These are phyloP conservation scores for Carcina quercana DNA, from an alignment of 2,888 invertebrate species.

Conservation along the genomic window DNA sequence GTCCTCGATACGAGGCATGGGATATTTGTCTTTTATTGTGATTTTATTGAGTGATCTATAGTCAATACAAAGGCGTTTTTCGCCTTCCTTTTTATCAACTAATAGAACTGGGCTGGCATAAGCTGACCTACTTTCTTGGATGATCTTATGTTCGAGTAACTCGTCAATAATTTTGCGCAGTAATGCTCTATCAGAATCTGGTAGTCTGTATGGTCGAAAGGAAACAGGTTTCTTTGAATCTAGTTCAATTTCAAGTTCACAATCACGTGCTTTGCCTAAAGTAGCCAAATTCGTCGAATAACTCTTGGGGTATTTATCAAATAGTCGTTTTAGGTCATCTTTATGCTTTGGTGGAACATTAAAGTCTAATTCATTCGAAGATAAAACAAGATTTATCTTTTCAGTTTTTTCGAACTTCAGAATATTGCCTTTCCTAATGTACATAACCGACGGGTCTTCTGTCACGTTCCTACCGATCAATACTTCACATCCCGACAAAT, in stretches of 20 bases:
- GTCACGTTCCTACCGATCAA: slow-evolving; percentile 19
- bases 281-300: slow-evolving; percentile 10
- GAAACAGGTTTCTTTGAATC: slow-evolving; percentile 13
- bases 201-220: slow-evolving; percentile 15
- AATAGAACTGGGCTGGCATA: slow-evolving; percentile 7
- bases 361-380: background rate
- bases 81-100: slow-evolving; percentile 19
- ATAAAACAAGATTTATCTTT: background rate
- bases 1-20: slow-evolving; percentile 26
- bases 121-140: slow-evolving; percentile 8
- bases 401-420: slow-evolving; percentile 9
- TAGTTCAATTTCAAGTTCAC: slow-evolving; percentile 14
- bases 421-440: slow-evolving; percentile 11
- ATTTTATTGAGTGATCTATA: slow-evolving; percentile 11
- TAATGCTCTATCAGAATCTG: slow-evolving; percentile 10
- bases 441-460: slow-evolving; percentile 15
- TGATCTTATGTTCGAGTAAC: slow-evolving; percentile 8
- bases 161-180: slow-evolving; percentile 11
- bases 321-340: slow-evolving; percentile 5
- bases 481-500: slow-evolving; percentile 9
- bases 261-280: slow-evolving; percentile 14
- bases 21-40: slow-evolving; percentile 24
- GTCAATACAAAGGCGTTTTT: slow-evolving; percentile 21
- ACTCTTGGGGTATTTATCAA: slow-evolving; percentile 12
- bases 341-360: background rate